Evolutionary conservation across 1,140 invertebrate species (phyloP).

Genomic region (Telenomus remus): DNA sequence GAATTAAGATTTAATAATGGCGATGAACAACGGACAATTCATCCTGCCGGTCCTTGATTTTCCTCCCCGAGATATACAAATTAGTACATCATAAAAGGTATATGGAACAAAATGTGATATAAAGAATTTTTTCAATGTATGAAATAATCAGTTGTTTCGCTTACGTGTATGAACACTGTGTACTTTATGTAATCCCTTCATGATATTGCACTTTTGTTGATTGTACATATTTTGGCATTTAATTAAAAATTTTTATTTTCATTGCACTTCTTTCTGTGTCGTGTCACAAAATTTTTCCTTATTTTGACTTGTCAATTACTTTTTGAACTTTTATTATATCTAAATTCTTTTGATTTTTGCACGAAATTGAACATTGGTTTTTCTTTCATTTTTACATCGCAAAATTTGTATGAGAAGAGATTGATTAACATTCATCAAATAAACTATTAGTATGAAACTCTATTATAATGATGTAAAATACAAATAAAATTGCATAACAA

Average conservation of each 20-base stretch:
- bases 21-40: slow-evolving; percentile 16
- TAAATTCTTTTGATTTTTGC: too few relatives aligned
- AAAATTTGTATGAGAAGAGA: too few relatives aligned
- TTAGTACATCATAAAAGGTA: slow-evolving; percentile 37
- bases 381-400: too few relatives aligned
- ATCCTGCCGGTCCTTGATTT: slow-evolving; percentile 39
- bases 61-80: slow-evolving; percentile 24
- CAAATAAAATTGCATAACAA: too few relatives aligned
- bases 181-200: slow-evolving; percentile 57
- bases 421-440: too few relatives aligned
- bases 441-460: too few relatives aligned
- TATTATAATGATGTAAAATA: too few relatives aligned
- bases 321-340: too few relatives aligned
- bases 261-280: slow-evolving; percentile 21
- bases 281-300: background rate
- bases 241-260: slow-evolving; percentile 43
- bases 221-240: slow-evolving; percentile 37
- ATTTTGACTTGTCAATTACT: background rate
- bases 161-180: slow-evolving; percentile 54
- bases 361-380: too few relatives aligned
- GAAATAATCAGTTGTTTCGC: slow-evolving; percentile 58
- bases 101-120: slow-evolving; percentile 54
- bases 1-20: slow-evolving; percentile 27
- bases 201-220: slow-evolving; percentile 24
- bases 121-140: slow-evolving; percentile 55